Conservation (phyloP, 2,113 vertebrate genomes). For the Pogonocichla stellata region DNA sequence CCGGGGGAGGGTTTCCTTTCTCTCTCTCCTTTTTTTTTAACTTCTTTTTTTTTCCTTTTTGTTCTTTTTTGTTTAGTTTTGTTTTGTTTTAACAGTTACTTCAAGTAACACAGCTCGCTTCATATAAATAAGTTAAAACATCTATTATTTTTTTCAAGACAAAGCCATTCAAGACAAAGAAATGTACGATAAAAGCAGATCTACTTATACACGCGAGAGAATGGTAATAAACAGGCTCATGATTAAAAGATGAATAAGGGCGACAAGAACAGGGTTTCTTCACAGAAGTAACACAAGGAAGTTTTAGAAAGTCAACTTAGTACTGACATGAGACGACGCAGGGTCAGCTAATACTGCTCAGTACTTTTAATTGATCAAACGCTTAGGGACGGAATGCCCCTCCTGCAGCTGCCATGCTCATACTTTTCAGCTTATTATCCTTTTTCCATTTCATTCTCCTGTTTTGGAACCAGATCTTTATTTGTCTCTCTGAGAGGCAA, state of each 20-base stretch:
- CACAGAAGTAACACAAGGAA: conserved; percentile 85
- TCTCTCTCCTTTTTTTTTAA: not conserved
- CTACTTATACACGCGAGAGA: conserved; percentile 86
- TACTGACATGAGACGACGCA: conserved; percentile 78
- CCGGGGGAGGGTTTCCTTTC: conserved; percentile 41
- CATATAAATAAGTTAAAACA: conserved; percentile 98
- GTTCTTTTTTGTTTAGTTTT: conserved; percentile 12
- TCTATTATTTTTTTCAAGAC: conserved; percentile 85
- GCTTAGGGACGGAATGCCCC: conserved; percentile 93
- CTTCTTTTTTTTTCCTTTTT: not conserved
- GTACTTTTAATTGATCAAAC: conserved; percentile 80
- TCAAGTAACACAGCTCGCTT: conserved; percentile 88
- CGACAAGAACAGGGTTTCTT: conserved; percentile 79
- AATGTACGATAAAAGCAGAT: conserved; percentile 88
- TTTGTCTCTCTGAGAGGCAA: conserved; percentile 98
- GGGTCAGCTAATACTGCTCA: conserved; percentile 83
- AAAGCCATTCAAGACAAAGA: conserved; percentile 92
- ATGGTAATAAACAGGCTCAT: conserved; percentile 86
- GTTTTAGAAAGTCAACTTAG: conserved; percentile 88
- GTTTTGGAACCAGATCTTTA: conserved; percentile 99
- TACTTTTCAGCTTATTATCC: conserved; percentile 99
- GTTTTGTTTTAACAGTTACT: conserved; percentile 82
- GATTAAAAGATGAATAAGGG: conserved; percentile 82
- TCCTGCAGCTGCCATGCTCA: conserved; percentile 97
- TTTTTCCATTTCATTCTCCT: conserved; percentile 99